A percentile compares a stretch with the other conserved stretches of the same genome.
Evolutionary conservation across 1,140 invertebrate species (phyloP).

Genomic region (Charaxes varanes): DNA sequence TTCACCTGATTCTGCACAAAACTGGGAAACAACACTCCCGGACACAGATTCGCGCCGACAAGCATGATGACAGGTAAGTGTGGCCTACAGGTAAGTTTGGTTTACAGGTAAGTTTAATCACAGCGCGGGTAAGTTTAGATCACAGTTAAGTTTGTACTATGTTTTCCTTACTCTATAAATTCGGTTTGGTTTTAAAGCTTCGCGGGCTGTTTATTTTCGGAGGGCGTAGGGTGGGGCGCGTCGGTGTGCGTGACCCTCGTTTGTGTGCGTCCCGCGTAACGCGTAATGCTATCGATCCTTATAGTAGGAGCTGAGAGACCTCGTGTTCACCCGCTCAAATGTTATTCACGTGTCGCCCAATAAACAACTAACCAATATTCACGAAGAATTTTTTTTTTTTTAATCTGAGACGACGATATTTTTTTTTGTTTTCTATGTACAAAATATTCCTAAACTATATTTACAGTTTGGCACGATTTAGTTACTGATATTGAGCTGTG

Average conservation of each 20-base stretch:
- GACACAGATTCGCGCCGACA: constrained; percentile 50
- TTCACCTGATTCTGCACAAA: constrained; percentile 42
- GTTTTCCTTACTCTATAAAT: constrained; percentile 58
- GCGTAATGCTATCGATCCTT: constrained; percentile 71
- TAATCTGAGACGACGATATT: constrained; percentile 13
- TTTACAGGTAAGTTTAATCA: constrained; percentile 33
- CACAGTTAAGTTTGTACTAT: no score
- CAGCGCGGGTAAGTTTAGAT: constrained; percentile 30
- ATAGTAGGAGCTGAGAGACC: constrained; percentile 47
- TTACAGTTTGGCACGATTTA: constrained; percentile 44
- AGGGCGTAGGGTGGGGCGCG: constrained; percentile 34
- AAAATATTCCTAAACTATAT: constrained; percentile 21
- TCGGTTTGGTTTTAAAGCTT: constrained; percentile 69
- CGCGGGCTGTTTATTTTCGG: constrained; percentile 54
- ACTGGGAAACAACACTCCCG: constrained; percentile 42
- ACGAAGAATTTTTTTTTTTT: constrained; percentile 5
- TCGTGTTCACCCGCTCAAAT: constrained; percentile 37
- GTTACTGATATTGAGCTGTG: constrained; percentile 30
- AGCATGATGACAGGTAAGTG: constrained; percentile 41
- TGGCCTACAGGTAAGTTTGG: constrained; percentile 31
- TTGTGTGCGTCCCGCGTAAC: constrained; percentile 56
- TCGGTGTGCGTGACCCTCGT: constrained; percentile 46
- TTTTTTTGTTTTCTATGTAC: constrained; percentile 23
- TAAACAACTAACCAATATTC: constrained; percentile 28
- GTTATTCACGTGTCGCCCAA: constrained; percentile 37